These are phyloP conservation scores for Rhynchotus rufescens DNA, from an alignment of 2,797 vertebrate genomes.

Conservation along the genomic window DNA sequence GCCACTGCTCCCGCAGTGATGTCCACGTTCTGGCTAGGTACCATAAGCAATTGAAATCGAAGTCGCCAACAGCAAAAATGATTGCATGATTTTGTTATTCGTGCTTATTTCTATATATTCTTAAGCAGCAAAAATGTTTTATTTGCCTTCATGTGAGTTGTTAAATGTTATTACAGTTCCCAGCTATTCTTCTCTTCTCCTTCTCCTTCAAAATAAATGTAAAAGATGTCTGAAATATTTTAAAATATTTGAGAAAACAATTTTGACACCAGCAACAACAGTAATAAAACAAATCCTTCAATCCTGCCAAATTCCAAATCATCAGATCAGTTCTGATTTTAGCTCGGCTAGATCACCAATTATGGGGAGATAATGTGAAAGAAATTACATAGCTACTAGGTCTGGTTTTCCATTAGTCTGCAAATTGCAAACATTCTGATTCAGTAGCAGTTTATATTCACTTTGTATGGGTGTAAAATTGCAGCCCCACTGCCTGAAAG, in stretches of 20 bases:
- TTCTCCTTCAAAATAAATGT: background rate
- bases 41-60: background rate
- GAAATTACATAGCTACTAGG: background rate
- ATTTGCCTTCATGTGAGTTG: background rate
- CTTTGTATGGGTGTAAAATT: slow-evolving; percentile 32
- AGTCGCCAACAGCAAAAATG: background rate
- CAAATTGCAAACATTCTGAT: slow-evolving; percentile 50
- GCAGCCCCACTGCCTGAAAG: background rate
- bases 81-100: background rate
- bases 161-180: background rate
- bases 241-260: background rate
- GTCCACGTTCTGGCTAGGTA: background rate
- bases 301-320: background rate
- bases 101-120: background rate
- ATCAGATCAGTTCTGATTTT: background rate
- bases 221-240: background rate
- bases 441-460: slow-evolving; percentile 42
- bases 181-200: background rate
- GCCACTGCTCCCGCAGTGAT: background rate
- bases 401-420: slow-evolving; percentile 44
- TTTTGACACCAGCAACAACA: background rate
- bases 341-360: slow-evolving; percentile 8
- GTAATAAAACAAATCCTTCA: slow-evolving; percentile 7
- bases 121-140: background rate
- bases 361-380: slow-evolving; percentile 45